Percentiles rank a stretch among this genome's conserved stretches.
Conservation (phyloP, 2,113 vertebrate species). For the Cichladusa arquata region DNA sequence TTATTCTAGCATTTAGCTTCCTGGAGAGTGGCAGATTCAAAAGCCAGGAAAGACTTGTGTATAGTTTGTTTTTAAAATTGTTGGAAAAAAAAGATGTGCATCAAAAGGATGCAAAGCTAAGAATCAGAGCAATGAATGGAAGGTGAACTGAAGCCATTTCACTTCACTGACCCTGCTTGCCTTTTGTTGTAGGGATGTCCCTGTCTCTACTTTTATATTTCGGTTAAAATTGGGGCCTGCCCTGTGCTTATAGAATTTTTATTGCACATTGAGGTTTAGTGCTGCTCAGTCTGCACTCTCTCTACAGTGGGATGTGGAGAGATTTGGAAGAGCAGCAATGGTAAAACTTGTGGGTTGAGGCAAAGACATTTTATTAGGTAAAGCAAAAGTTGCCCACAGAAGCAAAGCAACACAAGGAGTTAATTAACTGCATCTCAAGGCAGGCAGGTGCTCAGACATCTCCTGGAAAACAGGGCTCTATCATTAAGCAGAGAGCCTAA, state of each 20-base stretch:
- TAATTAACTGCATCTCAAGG: not conserved
- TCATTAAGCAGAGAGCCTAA: rapidly evolving
- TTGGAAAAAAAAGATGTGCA: not conserved
- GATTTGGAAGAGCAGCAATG: not conserved
- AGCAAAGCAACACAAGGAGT: not conserved
- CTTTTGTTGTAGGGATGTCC: not conserved
- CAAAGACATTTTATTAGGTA: not conserved
- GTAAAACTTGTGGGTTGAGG: not conserved
- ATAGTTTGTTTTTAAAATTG: not conserved
- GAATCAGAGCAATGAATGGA: not conserved
- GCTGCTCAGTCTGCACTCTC: not conserved
- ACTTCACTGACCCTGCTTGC: not conserved
- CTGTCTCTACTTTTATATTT: not conserved
- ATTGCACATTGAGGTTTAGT: not conserved
- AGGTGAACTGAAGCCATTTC: not conserved
- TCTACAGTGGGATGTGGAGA: rapidly evolving
- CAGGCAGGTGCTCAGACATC: not conserved
- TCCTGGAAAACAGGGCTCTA: not conserved
- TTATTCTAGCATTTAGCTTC: not conserved
- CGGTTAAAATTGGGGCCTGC: rapidly evolving
- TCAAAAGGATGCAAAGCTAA: not conserved
- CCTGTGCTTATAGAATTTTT: not conserved
- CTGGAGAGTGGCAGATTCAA: not conserved
- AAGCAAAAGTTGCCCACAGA: rapidly evolving
- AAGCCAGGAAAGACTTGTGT: not conserved